phyloP scores from a whole-genome alignment of 1,140 invertebrate genomes.

The Hycleus phaleratus region DNA sequence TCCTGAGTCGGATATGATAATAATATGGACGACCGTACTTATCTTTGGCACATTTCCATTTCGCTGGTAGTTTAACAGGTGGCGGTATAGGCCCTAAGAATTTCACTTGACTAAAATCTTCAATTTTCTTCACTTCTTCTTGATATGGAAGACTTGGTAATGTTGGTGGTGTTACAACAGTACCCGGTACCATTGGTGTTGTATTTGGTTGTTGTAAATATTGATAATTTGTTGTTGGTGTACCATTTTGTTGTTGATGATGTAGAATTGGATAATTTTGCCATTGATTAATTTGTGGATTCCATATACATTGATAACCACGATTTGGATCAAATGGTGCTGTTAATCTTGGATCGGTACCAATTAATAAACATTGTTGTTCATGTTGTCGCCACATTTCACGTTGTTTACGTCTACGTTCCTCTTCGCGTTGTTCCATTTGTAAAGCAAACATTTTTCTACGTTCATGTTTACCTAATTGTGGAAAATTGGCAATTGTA shows the following conservation, averaged over 20 bases:
- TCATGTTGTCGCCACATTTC: slow-evolving; percentile 57
- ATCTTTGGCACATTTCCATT: slow-evolving; percentile 81
- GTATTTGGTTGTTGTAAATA: slow-evolving; percentile 1
- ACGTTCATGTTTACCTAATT: slow-evolving; percentile 60
- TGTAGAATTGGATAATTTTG: slow-evolving; percentile 45
- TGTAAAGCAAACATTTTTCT: slow-evolving; percentile 70
- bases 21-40: slow-evolving; percentile 79
- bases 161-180: slow-evolving; percentile 15
- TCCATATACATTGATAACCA: slow-evolving; percentile 52
- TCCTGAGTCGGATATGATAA: slow-evolving; percentile 76
- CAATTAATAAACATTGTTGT: slow-evolving; percentile 51
- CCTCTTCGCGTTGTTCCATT: slow-evolving; percentile 60
- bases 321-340: slow-evolving; percentile 48
- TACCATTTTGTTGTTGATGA: slow-evolving; percentile 7
- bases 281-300: slow-evolving; percentile 54
- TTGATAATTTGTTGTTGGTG: neutral
- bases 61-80: slow-evolving; percentile 63
- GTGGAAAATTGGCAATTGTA: slow-evolving; percentile 38
- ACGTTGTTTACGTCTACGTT: slow-evolving; percentile 52
- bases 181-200: slow-evolving; percentile 12
- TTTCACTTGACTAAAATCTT: slow-evolving; percentile 24
- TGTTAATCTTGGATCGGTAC: slow-evolving; percentile 50
- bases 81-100: slow-evolving; percentile 43
- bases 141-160: slow-evolving; percentile 19
- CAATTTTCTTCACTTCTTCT: slow-evolving; percentile 15